Conservation (phyloP, 2,888 invertebrate species). For the Silvanus unidentatus region DNA sequence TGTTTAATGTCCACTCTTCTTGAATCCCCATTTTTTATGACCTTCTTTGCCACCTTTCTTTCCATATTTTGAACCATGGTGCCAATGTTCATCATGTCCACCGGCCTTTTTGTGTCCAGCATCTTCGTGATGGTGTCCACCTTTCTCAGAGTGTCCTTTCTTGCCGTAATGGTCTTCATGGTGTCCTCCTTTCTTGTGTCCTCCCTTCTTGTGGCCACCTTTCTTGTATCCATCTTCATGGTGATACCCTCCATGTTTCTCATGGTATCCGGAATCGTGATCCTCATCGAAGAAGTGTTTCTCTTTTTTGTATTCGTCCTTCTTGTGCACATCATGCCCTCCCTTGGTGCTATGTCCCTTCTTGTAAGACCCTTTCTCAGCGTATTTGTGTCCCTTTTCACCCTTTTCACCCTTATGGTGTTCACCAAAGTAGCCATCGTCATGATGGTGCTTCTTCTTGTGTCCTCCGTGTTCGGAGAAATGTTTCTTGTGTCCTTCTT, state of each 20-base stretch:
- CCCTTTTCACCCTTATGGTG: conserved; percentile 64
- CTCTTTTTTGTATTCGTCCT: conserved; percentile 80
- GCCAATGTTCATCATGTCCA: conserved; percentile 71
- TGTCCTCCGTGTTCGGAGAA: conserved; percentile 60
- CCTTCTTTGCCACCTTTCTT: conserved; percentile 76
- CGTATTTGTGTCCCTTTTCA: conserved; percentile 58
- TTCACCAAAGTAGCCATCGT: conserved; percentile 59
- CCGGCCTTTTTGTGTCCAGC: conserved; percentile 73
- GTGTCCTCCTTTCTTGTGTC: conserved; percentile 71
- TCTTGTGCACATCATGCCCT: conserved; percentile 77
- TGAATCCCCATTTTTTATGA: conserved; percentile 72
- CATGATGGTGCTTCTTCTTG: conserved; percentile 57
- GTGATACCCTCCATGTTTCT: conserved; percentile 74
- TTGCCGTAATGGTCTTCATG: conserved; percentile 75
- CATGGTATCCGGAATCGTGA: conserved; percentile 74
- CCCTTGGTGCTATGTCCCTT: conserved; percentile 81
- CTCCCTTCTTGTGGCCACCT: conserved; percentile 74
- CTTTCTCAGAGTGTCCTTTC: conserved; percentile 74
- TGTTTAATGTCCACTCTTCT: conserved; percentile 40
- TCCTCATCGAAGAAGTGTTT: conserved; percentile 83
- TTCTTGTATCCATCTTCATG: conserved; percentile 77
- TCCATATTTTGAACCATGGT: conserved; percentile 67
- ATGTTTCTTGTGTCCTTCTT: conserved; percentile 58
- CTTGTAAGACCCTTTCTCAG: conserved; percentile 69
- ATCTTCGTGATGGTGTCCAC: conserved; percentile 72